Evolutionary conservation across 2,888 invertebrate genomes (phyloP).

Genomic region (Cephus spinipes): DNA sequence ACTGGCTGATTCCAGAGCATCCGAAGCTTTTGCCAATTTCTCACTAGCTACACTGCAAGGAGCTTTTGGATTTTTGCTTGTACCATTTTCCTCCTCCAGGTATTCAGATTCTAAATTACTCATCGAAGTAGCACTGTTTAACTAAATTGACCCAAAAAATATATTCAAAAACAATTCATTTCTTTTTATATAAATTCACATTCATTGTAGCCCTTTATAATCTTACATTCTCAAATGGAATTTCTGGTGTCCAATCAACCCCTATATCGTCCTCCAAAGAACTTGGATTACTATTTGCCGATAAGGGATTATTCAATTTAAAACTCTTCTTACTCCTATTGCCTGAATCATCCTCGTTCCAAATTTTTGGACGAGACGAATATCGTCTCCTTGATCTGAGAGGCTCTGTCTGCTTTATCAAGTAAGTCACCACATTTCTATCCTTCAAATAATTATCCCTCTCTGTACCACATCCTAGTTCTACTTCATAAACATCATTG

Average conservation of each 20-base stretch:
- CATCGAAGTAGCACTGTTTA: conserved; percentile 62
- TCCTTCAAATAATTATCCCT: conserved; percentile 88
- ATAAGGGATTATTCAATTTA: conserved; percentile 52
- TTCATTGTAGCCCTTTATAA: neutral
- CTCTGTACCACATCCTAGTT: conserved; percentile 88
- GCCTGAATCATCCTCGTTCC: conserved; percentile 51
- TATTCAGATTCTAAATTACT: conserved; percentile 62
- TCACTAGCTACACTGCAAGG: conserved; percentile 40
- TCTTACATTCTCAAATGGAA: conserved; percentile 89
- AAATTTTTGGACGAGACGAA: conserved; percentile 67
- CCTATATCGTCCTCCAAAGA: conserved; percentile 82
- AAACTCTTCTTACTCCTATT: conserved; percentile 63
- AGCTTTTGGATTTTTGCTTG: conserved; percentile 47
- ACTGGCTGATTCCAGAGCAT: conserved; percentile 89
- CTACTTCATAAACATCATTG: conserved; percentile 91
- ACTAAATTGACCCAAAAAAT: conserved; percentile 41
- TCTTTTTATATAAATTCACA: neutral
- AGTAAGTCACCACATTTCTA: conserved; percentile 87
- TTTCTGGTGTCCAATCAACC: conserved; percentile 91
- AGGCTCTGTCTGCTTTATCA: conserved; percentile 87
- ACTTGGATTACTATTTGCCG: conserved; percentile 64
- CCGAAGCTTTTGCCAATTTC: conserved; percentile 70
- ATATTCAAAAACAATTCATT: neutral
- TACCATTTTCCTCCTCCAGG: conserved; percentile 61
- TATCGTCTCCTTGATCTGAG: conserved; percentile 70